Base-by-base conservation (phyloP, 1,140 invertebrate genomes). In the Heliothis subflexa region DNA sequence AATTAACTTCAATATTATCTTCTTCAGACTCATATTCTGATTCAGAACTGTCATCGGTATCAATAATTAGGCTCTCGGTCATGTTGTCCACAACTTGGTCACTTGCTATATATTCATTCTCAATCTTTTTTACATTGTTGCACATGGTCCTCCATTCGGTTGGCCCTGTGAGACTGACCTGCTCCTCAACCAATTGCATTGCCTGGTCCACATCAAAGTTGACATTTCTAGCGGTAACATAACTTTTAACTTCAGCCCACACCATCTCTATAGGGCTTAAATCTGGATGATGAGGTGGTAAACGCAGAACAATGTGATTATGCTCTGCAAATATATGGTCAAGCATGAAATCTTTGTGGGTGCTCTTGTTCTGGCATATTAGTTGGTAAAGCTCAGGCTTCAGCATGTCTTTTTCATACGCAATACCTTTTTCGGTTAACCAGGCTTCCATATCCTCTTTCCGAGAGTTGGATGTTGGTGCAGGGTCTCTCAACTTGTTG, bases 401-500 rank as follows among this genome's bases (percentile, higher is more conserved):
- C 14, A 50, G 14, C 11, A 13, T 13, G 12, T 12, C 12, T 10
- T 12, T 11, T 1, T 50, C 49, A 50, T 50, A 50, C 3, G 11
- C 5, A 13, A 50, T 50, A 11, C 49, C 49, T 50, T 50, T 13
- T 13, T n/a, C 14, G 5, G 49, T 50, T 13, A 50, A 11, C 49
- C 49, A 50, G 14, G 1, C 1, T 77, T 54, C 73, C 82, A 81
- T 78, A 81, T 79, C 18, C 71, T 66, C 62, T 80, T 61, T n/a
- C 64, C 59, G 11, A n/a, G 68, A 79, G 78, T 50, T 10, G 2
- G 28, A 80, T 71, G 49, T 80, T 81, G 59, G 81, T 62, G 16
- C 52, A 21, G 11, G 49, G 75, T 33, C 72, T 72, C 73, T 16
- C 59, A 5, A 18, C 75, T 61, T 61, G 75, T 79, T 28, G 33